These are phyloP conservation scores for Oreocharis arfaki DNA, from an alignment of 2,113 vertebrate species.

Conservation along the genomic window DNA sequence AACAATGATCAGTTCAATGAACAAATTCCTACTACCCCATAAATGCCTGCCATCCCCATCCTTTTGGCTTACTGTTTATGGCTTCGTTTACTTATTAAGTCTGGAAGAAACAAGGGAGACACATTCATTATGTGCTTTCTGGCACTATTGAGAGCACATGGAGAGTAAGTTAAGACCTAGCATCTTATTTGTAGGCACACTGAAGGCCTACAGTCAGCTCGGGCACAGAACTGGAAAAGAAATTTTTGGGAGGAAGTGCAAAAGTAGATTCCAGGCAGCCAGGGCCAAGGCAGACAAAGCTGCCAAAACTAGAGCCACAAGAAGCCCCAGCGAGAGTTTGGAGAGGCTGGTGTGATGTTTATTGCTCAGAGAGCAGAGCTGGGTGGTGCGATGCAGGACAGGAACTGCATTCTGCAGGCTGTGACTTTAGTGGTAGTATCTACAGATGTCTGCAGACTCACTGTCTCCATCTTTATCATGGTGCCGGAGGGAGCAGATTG, in stretches of 20 bases:
- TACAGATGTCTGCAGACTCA: background rate
- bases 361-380: conserved; percentile 1
- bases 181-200: conserved; percentile 34
- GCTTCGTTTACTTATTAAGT: conserved; percentile 46
- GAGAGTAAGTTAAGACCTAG: conserved; percentile 22
- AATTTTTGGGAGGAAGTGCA: conserved; percentile 11
- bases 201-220: conserved; percentile 4
- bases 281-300: conserved; percentile 33
- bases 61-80: conserved; percentile 49
- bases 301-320: conserved; percentile 46
- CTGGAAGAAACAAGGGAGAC: conserved; percentile 50
- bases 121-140: conserved; percentile 55
- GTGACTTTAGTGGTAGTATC: background rate
- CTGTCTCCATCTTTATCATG: background rate
- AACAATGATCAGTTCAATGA: conserved; percentile 16
- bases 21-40: conserved; percentile 41
- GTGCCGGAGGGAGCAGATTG: background rate
- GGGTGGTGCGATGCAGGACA: background rate
- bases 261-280: conserved; percentile 37
- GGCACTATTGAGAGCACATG: conserved; percentile 13
- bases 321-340: background rate
- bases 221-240: conserved; percentile 1
- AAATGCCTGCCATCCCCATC: conserved; percentile 47
- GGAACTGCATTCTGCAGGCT: conserved; percentile 4
- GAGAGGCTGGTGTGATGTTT: conserved; percentile 54